Conservation (phyloP, 2,888 invertebrate genomes). For the Ashinkailepas kermadecensis region DNA sequence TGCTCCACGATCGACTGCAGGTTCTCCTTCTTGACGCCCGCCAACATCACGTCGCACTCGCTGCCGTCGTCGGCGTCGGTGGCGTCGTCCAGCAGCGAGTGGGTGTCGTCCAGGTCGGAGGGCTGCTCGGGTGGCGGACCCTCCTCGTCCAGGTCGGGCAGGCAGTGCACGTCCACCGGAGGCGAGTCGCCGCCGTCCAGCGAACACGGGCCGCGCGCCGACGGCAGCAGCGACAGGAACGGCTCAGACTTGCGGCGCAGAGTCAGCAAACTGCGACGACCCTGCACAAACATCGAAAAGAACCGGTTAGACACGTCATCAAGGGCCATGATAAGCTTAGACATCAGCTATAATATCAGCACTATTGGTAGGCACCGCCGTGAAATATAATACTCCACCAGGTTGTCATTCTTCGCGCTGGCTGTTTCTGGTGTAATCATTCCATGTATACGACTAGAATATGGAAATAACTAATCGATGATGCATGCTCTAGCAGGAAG, state of each 20-base stretch:
- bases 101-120: not conserved
- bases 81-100: not conserved
- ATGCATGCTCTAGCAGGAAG: too few relatives aligned
- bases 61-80: constrained; percentile 20
- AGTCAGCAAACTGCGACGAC: not conserved
- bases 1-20: constrained; percentile 72
- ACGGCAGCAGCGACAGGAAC: not conserved
- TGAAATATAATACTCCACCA: too few relatives aligned
- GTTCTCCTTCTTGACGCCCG: constrained; percentile 41
- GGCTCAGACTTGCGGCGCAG: constrained; percentile 20
- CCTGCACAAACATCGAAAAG: not conserved
- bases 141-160: constrained; percentile 14
- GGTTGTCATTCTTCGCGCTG: too few relatives aligned
- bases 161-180: not conserved
- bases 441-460: too few relatives aligned
- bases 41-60: constrained; percentile 1
- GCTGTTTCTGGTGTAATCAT: too few relatives aligned
- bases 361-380: too few relatives aligned
- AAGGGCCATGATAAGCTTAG: too few relatives aligned
- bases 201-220: not conserved
- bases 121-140: not conserved
- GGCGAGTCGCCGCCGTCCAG: not conserved
- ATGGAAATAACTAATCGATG: too few relatives aligned
- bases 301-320: not conserved
- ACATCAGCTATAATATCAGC: too few relatives aligned